Evolutionary conservation across 2,888 invertebrate species (phyloP).

Genomic region (Allophyes oxyacanthae): DNA sequence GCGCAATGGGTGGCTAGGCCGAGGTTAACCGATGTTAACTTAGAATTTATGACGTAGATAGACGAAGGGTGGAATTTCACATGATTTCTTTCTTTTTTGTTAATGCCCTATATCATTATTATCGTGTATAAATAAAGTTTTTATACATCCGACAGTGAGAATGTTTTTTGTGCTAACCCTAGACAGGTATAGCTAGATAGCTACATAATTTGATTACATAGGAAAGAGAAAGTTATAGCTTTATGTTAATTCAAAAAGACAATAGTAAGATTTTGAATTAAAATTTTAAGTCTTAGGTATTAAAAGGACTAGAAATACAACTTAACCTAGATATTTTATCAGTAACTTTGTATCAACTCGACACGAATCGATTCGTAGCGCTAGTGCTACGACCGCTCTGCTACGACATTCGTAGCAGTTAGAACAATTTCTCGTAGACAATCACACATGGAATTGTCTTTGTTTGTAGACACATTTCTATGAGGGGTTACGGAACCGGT

Average conservation of each 20-base stretch:
- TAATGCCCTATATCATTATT: constrained; percentile 59
- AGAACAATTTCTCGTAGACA: constrained; percentile 48
- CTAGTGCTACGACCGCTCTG: constrained; percentile 69
- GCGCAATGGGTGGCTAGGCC: constrained; percentile 82
- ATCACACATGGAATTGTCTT: constrained; percentile 20
- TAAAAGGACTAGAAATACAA: constrained; percentile 1
- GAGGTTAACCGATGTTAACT: constrained; percentile 71
- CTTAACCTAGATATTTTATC: constrained; percentile 32
- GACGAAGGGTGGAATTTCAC: constrained; percentile 79
- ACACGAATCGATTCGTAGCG: constrained; percentile 71
- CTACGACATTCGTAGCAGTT: constrained; percentile 79
- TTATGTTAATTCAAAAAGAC: background rate
- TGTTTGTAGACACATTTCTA: constrained; percentile 1
- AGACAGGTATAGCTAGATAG: constrained; percentile 28
- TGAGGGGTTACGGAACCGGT: no score
- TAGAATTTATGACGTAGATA: constrained; percentile 81
- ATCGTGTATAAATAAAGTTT: constrained; percentile 62
- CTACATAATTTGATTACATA: constrained; percentile 26
- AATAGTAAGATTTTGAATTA: background rate
- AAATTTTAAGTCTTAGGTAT: background rate
- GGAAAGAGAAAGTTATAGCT: constrained; percentile 27
- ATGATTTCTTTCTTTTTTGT: constrained; percentile 67
- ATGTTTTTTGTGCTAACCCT: constrained; percentile 39
- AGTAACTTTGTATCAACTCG: constrained; percentile 34
- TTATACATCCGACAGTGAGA: constrained; percentile 50